Evolutionary conservation across 2,797 vertebrate genomes (phyloP), one percentile per base, ranked within the genome.

Genomic region (Rachycentron canadum): DNA sequence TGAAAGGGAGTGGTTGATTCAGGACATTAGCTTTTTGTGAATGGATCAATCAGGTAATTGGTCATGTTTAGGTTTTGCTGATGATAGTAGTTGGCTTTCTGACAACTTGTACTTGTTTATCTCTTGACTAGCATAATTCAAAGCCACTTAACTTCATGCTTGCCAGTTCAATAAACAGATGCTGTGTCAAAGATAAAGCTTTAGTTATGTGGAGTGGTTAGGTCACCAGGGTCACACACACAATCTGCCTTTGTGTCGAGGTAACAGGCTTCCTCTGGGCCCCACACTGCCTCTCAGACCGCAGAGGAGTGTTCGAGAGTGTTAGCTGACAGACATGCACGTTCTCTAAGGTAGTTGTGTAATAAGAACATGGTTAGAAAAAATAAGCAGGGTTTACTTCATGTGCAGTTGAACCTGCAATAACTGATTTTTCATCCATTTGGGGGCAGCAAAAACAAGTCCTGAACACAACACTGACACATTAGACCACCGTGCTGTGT

Each of bases 251-350:
- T 92, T 92, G 89, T 93, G 83, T 85, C 13, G 64, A 47, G 45
- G 72, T 61, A 74, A 64, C 86, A 65, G 78, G 79, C 86, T 94
- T 93, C 89, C 91, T 90, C 84, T 89, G 86, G 89, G 88, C 92
- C 91, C 86, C 90, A 88, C 74, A 10, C 13, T 56, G 71, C 69
- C 73, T 56, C 50, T 59, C 41, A 72, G 56, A 74, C 69, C 61
- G 38, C 77, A 88, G 64, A 32, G 56, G 45, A 58, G 72, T 19
- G 17, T 52, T 66, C 6, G 8, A 40, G 28, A 61, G 21, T 21
- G 9, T 38, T 25, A 34, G 7, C 53, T 21, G n/a, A 47, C 63
- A 52, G 25, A 65, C 32, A 3, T 13, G 7, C 40, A 60, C 64
- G 41, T 58, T 84, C 34, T 78, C 62, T 21, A 28, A 69, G 26